These are phyloP conservation scores for Scophthalmus maximus DNA, from an alignment of 2,113 vertebrate species.

Conservation along the genomic window DNA sequence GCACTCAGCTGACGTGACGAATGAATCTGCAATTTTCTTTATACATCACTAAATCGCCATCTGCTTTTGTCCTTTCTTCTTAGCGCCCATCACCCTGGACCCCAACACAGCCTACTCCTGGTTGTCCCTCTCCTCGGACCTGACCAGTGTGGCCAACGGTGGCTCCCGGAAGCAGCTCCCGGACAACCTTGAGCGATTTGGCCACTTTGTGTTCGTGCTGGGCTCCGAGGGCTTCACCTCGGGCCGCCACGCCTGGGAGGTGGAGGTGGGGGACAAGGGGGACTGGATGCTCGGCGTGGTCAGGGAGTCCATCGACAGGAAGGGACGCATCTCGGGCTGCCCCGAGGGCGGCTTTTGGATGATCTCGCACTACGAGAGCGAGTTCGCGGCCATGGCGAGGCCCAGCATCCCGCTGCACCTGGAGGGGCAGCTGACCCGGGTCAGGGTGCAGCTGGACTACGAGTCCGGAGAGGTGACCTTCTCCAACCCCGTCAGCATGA, in stretches of 20 bases:
- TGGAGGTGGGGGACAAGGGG: constrained; percentile 80
- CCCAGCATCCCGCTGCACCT: constrained; percentile 70
- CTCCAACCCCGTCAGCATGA: constrained; percentile 77
- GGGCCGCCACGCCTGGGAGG: constrained; percentile 84
- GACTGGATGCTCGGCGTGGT: constrained; percentile 86
- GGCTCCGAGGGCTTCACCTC: constrained; percentile 81
- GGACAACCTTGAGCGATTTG: constrained; percentile 81
- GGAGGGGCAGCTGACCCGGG: constrained; percentile 63
- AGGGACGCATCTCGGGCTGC: constrained; percentile 81
- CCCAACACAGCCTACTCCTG: constrained; percentile 84
- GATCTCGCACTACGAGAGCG: constrained; percentile 79
- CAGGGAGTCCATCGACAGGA: constrained; percentile 79
- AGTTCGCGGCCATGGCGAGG: constrained; percentile 82
- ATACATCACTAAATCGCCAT: neutral
- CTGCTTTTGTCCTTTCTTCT: neutral
- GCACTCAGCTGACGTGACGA: constrained; percentile 42
- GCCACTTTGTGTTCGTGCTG: constrained; percentile 83
- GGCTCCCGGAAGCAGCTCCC: constrained; percentile 78
- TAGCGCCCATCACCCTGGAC: constrained; percentile 83
- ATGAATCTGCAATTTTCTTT: too few relatives aligned
- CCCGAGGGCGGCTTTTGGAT: constrained; percentile 85
- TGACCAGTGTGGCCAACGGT: constrained; percentile 78
- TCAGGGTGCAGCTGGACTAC: constrained; percentile 82
- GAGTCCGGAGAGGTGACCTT: constrained; percentile 80
- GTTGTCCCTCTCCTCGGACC: constrained; percentile 77